Evolutionary conservation across 2,797 vertebrate genomes (phyloP).

Genomic region (Cuniculus paca): DNA sequence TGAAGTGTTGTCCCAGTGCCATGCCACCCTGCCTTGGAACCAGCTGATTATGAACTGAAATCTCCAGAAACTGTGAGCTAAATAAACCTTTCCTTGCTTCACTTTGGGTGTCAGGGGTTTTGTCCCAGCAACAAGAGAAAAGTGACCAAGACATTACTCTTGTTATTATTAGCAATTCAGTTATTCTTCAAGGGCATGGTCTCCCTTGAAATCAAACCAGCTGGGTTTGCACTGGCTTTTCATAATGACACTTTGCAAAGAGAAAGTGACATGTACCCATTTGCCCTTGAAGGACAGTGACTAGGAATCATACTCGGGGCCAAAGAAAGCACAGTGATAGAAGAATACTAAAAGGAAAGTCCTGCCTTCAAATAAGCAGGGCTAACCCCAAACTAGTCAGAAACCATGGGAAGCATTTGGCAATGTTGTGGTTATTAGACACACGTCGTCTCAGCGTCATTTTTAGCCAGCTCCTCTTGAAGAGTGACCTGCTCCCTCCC

Average conservation of each 20-base stretch:
- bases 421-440: not conserved
- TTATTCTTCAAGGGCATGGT: conserved; percentile 59
- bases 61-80: too few species aligned
- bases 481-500: not conserved
- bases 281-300: not conserved
- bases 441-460: not conserved
- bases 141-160: too few species aligned
- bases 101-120: too few species aligned
- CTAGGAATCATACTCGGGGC: not conserved
- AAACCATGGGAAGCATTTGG: not conserved
- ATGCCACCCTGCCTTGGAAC: too few species aligned
- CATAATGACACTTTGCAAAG: not conserved
- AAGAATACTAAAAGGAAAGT: not conserved
- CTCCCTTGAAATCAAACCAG: conserved; percentile 44
- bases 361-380: not conserved
- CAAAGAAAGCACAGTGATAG: not conserved
- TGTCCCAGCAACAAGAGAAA: too few species aligned
- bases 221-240: conserved; percentile 10
- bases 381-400: not conserved
- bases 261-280: not conserved
- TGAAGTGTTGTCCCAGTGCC: too few species aligned
- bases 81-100: too few species aligned
- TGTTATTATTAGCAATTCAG: conserved; percentile 53
- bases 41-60: too few species aligned
- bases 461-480: not conserved